phyloP scores from a whole-genome alignment of 92 coral and sea anemone species.

The Isaurus tuberculatus region DNA sequence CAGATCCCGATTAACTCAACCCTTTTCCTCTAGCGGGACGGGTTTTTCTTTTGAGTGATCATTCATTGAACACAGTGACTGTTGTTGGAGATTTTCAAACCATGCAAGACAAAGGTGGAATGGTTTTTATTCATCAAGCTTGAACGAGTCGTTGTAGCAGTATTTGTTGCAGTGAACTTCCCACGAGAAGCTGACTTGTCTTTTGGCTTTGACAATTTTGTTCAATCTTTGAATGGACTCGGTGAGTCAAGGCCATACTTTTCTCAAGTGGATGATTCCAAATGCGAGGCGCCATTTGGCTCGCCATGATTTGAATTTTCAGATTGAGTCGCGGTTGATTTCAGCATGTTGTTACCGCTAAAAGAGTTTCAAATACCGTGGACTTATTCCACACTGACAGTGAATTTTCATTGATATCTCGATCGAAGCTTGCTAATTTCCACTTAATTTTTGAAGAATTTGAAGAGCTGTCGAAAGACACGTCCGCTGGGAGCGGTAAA shows the following conservation, averaged over 20 bases:
- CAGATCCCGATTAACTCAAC: background rate
- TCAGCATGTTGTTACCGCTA: background rate
- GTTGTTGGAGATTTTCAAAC: background rate
- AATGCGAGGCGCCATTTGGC: background rate
- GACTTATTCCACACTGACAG: too few relatives aligned
- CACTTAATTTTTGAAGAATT: too few relatives aligned
- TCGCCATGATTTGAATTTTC: background rate
- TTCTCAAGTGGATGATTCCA: background rate
- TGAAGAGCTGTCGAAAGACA: too few relatives aligned
- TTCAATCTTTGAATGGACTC: background rate
- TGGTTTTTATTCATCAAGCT: too few relatives aligned
- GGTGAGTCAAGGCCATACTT: background rate
- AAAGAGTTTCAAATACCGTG: background rate
- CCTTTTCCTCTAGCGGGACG: background rate
- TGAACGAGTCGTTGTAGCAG: too few relatives aligned
- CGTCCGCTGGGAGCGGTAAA: too few relatives aligned
- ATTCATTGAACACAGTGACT: background rate
- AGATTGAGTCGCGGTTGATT: background rate
- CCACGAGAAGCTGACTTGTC: background rate
- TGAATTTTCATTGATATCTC: too few relatives aligned
- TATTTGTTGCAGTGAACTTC: background rate
- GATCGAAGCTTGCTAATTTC: too few relatives aligned
- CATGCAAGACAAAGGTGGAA: too few relatives aligned
- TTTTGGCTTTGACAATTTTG: background rate
- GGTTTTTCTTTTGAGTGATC: background rate